Conservation (phyloP, 1,140 invertebrate species). For the Meteorus sp. region DNA sequence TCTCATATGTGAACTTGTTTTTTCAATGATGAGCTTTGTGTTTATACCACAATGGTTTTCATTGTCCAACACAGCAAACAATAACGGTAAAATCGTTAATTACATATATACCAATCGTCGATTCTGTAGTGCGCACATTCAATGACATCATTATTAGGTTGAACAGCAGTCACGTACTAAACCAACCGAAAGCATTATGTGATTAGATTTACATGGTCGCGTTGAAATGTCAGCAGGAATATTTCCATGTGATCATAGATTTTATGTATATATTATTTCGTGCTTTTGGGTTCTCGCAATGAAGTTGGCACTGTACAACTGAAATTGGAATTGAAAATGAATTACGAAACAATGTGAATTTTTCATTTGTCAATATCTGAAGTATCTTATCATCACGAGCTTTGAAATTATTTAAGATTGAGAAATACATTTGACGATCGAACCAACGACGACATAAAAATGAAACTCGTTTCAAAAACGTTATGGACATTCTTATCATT, state of each 20-base stretch:
- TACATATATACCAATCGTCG: background rate
- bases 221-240: constrained; percentile 1
- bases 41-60: background rate
- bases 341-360: too few relatives aligned
- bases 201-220: background rate
- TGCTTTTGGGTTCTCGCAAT: too few relatives aligned
- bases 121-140: background rate
- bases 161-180: background rate
- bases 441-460: too few relatives aligned
- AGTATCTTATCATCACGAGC: too few relatives aligned
- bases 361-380: too few relatives aligned
- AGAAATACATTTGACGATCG: too few relatives aligned
- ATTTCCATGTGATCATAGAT: background rate
- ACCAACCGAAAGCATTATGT: background rate
- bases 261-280: too few relatives aligned
- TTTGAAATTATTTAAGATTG: too few relatives aligned
- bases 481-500: too few relatives aligned
- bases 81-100: background rate
- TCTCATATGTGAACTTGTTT: background rate
- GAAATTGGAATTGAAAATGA: too few relatives aligned
- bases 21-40: background rate
- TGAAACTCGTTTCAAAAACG: too few relatives aligned
- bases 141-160: constrained; percentile 3
- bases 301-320: too few relatives aligned
- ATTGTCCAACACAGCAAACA: background rate